phyloP scores from a whole-genome alignment of 2,113 vertebrate genomes.

The Onychostoma macrolepis region DNA sequence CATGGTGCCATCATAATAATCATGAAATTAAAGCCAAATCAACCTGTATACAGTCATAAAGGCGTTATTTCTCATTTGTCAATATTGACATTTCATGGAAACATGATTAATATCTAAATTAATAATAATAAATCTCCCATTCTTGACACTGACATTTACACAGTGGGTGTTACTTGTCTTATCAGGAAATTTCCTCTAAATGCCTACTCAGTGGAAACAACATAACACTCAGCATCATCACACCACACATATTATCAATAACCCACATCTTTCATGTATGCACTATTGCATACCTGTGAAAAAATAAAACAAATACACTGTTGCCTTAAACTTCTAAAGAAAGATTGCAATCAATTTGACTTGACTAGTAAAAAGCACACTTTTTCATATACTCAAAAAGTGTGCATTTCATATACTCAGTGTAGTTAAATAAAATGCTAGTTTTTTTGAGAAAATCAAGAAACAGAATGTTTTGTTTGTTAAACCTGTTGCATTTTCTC shows the following conservation, averaged over 20 bases:
- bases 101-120: not conserved
- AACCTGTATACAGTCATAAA: not conserved
- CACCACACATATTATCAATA: not conserved
- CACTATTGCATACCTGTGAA: not conserved
- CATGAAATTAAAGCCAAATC: not conserved
- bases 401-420: not conserved
- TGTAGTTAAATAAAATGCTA: not conserved
- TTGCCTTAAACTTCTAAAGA: not conserved
- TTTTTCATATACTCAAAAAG: too few species aligned
- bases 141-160: not conserved
- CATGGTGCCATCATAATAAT: not conserved
- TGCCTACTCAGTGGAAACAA: slow-evolving; percentile 34
- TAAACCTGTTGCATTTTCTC: not conserved
- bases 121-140: not conserved
- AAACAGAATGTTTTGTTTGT: not conserved
- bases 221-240: slow-evolving; percentile 32
- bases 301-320: not conserved
- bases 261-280: slow-evolving; percentile 17
- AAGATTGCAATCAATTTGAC: too few species aligned
- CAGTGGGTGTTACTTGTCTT: not conserved
- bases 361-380: too few species aligned
- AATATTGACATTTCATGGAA: not conserved
- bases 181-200: slow-evolving; percentile 29
- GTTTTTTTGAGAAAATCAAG: not conserved
- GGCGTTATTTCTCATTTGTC: not conserved